Base-by-base conservation (phyloP, 2,797 vertebrate genomes). In the Luscinia megarhynchos region DNA sequence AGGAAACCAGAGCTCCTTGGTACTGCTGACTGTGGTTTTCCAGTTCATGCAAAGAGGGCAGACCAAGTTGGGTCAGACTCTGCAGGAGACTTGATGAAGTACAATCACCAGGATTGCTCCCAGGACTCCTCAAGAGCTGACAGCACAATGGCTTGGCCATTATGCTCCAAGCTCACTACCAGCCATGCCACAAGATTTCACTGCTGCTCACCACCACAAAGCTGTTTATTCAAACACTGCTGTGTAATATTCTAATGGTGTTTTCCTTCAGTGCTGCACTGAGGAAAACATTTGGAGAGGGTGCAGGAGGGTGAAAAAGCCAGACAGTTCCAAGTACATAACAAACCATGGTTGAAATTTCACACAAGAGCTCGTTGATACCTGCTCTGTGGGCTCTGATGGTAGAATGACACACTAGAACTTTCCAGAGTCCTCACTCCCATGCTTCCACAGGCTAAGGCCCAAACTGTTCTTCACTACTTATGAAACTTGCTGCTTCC, bases 171-270 rank as follows among this genome's bases (percentile, higher is more conserved):
- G 48, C 32, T 74, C 34, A 23, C 51, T 24, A 15, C 23, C n/a
- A 41, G 53, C 12, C 0, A 0, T 4, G 41, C 27, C 12, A 0
- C 18, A 40, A 46, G 38, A 78, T 24, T 72, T 51, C 43, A 30
- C 0, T 72, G 46, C 64, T 77, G 16, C 15, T 70, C 30, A 43
- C 19, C 61, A 50, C 1, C 5, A 19, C 24, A 1, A 77, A 46
- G 50, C 12, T 20, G 10, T 22, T 80, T 75, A 46, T 58, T 68
- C 23, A 64, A 64, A 69, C 15, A 53, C 21, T 55, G 20, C 43
- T 62, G 26, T 29, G 9, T 36, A 54, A 34, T 58, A 51, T 8
- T 38, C 30, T 20, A 61, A 55, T 12, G 23, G 9, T 27, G 46
- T 38, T 81, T 55, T 75, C 36, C 58, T 81, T 72, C 8, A 12